Base-by-base conservation (phyloP, 2,113 vertebrate genomes). In the Mus pahari region DNA sequence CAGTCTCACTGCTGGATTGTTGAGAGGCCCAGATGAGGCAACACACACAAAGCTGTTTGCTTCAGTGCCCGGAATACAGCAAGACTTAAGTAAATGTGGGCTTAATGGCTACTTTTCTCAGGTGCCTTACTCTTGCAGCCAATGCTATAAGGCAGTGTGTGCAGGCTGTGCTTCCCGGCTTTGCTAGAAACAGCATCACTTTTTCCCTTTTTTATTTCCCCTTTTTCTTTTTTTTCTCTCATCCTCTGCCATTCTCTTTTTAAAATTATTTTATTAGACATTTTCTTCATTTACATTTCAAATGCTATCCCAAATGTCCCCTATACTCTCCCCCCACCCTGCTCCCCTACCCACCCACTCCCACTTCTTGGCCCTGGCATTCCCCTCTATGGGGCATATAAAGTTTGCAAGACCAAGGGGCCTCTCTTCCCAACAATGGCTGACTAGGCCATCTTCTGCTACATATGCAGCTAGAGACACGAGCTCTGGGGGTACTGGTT, bases 71-170 rank as follows among this genome's bases (percentile, higher is more conserved):
- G 39, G 26, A 62, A 60, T 19, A 48, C 9, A 48, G 53, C 45
- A 82, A 82, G 36, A 82, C 91, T 94, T 82, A 36, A 92, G 7
- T 50, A 78, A 83, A 22, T 87, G 45, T 42, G 45, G 24, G 4
- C 50, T 39, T 74, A 55, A 31, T 31, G 14, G 64, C 55, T 68
- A 11, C 33, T 92, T 92, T 94, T 78, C 62, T 58, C 45, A 55
- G 45, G 55, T 77, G 11, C 13, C 68, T 19, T 42, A 10, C 14
- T 58, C 45, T 50, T 42, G 78, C 36, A 26, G 39, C 55, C 39
- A 24, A 14, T 48, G 33, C 42, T 26, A 4, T 20, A 77, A 93
- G 64, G 64, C 31, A 55, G 42, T 7, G 33, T 75, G 20, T 10
- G 78, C 48, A 82, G 6, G 3, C 16, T 58, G 6, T 22, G 39